Base-by-base conservation (phyloP, 2,797 vertebrate species). In the Iguana delicatissima region DNA sequence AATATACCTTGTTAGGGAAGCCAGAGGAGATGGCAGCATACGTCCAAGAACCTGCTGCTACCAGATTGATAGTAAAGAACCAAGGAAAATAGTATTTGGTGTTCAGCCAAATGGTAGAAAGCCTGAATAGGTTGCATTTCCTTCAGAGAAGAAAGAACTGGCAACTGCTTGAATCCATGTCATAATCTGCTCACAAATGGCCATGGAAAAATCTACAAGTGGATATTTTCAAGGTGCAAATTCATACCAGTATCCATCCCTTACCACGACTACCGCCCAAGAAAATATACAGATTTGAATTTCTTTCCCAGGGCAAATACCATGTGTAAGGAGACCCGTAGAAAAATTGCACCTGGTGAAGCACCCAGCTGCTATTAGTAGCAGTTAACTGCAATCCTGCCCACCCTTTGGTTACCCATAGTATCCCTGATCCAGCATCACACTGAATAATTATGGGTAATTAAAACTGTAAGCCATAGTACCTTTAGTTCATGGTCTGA, bases 111-210 rank as follows among this genome's bases (percentile, higher is more conserved):
- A 38, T 29, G 38, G 35, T 38, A 50, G 50, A 50, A 55, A 72
- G 67, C 59, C 38, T 46, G 32, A 55, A 10, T 32, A 35, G 2
- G 10, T 24, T 24, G 14, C 7, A 86, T 62, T 85, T 91, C 81
- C 72, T 50, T 90, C 0, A 0, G 20, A 84, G 2, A 87, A 91
- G 90, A 90, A 0, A 80, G 62, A 14, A 29, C 12, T 52, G 89
- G 85, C 50, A 77, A 64, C 18, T 38, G 35, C 38, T 74, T 35
- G 2, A 38, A 84, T 84, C 38, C 8, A 42, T 46, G 16, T 12
- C 84, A n/a, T 2, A 0, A 0, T 0, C 0, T 46, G 35, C 16
- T 29, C 13, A 91, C 79, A 24, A 79, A 69, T 62, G 76, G 74
- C 3, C 42, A 46, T 46, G 42, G 42, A 46, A 46, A 76, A 24